A percentile compares a stretch with the other conserved stretches of the same genome.
These are phyloP conservation scores for Eristalis tenax DNA, from an alignment of 2,888 invertebrate species.

Conservation along the genomic window DNA sequence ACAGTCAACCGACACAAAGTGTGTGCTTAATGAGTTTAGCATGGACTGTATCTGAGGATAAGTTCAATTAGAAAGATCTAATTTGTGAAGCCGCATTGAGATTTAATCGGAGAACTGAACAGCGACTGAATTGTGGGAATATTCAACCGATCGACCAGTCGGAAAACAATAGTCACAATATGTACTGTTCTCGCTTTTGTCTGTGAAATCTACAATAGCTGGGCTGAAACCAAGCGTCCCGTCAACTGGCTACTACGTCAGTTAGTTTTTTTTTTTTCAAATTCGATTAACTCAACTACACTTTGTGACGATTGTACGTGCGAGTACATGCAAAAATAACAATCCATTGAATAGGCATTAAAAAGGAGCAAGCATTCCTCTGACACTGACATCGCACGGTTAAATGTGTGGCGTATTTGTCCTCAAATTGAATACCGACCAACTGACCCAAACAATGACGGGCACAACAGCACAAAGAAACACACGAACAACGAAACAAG, in stretches of 20 bases:
- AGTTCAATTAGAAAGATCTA: constrained; percentile 53
- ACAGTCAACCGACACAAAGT: neutral
- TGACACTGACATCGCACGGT: constrained; percentile 60
- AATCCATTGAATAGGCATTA: constrained; percentile 31
- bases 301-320: neutral
- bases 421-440: constrained; percentile 67
- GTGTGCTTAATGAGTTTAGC: too few relatives aligned
- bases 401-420: constrained; percentile 36
- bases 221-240: constrained; percentile 4
- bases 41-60: neutral
- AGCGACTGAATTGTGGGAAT: constrained; percentile 10
- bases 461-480: constrained; percentile 20
- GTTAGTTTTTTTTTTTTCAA: constrained; percentile 37
- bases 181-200: constrained; percentile 36
- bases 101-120: constrained; percentile 42
- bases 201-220: constrained; percentile 50
- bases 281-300: constrained; percentile 57
- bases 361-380: constrained; percentile 63
- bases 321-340: neutral
- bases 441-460: constrained; percentile 63
- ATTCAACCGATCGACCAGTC: constrained; percentile 15
- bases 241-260: constrained; percentile 19
- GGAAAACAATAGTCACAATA: neutral
- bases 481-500: neutral
- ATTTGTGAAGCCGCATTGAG: constrained; percentile 60